phyloP scores from a whole-genome alignment of 2,888 invertebrate genomes.

The Sphinx pinastri region DNA sequence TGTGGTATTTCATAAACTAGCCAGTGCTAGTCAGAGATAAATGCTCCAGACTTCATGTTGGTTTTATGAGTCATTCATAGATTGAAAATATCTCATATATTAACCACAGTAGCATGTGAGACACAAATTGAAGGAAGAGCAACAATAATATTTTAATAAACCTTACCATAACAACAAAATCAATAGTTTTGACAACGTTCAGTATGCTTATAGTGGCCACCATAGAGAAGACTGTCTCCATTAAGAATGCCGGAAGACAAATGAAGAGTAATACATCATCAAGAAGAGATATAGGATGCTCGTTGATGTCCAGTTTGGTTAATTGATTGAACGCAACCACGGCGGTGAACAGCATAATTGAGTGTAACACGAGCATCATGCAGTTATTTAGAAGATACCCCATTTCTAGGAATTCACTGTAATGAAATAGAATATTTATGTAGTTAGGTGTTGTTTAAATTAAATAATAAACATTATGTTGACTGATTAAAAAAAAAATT shows the following conservation, averaged over 20 bases:
- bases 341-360: slow-evolving; percentile 83
- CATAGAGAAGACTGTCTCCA: slow-evolving; percentile 87
- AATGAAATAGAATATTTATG: slow-evolving; percentile 39
- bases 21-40: no score
- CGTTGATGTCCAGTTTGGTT: slow-evolving; percentile 86
- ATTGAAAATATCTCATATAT: no score
- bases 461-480: neutral
- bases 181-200: slow-evolving; percentile 79
- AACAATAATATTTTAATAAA: no score
- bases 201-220: slow-evolving; percentile 85
- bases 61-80: no score
- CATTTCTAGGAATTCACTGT: slow-evolving; percentile 73
- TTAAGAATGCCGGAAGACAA: slow-evolving; percentile 88
- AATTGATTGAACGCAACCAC: slow-evolving; percentile 86
- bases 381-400: slow-evolving; percentile 79
- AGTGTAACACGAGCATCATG: slow-evolving; percentile 82
- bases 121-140: no score
- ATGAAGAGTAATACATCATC: slow-evolving; percentile 89
- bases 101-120: no score
- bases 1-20: no score
- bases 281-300: slow-evolving; percentile 85
- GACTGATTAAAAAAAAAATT: no score
- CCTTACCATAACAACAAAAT: slow-evolving; percentile 83
- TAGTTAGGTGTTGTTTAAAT: no score
- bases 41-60: no score